These are phyloP conservation scores for Vultur gryphus DNA, from an alignment of 2,797 vertebrate species.

Conservation along the genomic window DNA sequence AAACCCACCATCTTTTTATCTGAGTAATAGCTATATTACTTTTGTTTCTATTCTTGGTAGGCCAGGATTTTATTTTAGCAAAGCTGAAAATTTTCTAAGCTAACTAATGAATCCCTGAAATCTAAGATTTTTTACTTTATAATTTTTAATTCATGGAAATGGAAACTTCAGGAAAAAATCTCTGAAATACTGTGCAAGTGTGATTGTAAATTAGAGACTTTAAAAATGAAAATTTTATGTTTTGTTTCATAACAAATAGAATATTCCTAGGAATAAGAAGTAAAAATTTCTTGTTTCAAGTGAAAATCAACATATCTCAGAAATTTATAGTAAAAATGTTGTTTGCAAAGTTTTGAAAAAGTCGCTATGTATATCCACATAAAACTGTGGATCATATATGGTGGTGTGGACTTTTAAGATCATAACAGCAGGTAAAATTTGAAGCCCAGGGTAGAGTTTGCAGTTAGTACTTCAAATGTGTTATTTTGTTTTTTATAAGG, in stretches of 20 bases:
- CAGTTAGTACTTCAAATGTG: background rate
- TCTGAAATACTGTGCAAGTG: background rate
- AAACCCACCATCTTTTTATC: background rate
- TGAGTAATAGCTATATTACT: background rate
- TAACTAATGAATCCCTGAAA: background rate
- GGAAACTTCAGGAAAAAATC: background rate
- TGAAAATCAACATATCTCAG: background rate
- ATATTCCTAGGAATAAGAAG: background rate
- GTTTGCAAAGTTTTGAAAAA: background rate
- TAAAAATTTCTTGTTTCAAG: background rate
- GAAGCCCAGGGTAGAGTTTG: background rate
- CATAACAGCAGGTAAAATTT: background rate
- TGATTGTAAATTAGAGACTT: background rate
- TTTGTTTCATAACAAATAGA: background rate
- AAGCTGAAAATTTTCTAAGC: background rate
- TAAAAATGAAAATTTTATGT: background rate
- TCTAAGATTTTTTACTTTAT: background rate
- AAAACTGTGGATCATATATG: background rate
- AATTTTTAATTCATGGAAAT: background rate
- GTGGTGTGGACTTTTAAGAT: background rate
- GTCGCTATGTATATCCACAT: background rate
- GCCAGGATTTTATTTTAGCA: background rate
- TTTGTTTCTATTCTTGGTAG: background rate
- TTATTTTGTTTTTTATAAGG: background rate
- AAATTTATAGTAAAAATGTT: background rate